Conservation (phyloP, 2,797 vertebrate species). For the Knipowitschia caucasica region DNA sequence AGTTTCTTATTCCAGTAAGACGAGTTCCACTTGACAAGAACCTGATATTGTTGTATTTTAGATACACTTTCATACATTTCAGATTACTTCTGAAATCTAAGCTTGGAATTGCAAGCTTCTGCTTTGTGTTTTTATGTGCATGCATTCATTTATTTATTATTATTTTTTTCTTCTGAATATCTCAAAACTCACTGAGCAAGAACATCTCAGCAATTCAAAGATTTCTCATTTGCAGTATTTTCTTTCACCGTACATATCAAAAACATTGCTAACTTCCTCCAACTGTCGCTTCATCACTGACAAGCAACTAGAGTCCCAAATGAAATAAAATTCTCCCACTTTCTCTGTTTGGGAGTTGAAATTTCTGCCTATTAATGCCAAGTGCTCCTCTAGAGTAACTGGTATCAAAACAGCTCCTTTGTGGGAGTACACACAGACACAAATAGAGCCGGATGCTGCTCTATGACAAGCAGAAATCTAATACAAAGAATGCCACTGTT, state of each 20-base stretch:
- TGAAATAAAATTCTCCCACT: slow-evolving; percentile 2
- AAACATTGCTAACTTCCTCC: slow-evolving; percentile 34
- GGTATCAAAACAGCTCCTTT: slow-evolving; percentile 61
- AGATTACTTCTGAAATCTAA: too few species aligned
- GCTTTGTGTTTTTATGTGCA: too few species aligned
- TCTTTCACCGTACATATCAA: slow-evolving; percentile 9
- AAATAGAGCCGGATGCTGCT: slow-evolving; percentile 44
- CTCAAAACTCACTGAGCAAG: not conserved
- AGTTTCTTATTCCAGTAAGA: too few species aligned
- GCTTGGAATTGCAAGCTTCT: too few species aligned
- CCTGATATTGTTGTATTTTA: too few species aligned
- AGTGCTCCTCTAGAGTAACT: slow-evolving; percentile 46
- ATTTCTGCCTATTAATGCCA: slow-evolving; percentile 38
- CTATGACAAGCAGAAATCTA: slow-evolving; percentile 59
- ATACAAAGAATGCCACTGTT: slow-evolving; percentile 58
- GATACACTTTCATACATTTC: too few species aligned
- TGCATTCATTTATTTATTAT: too few species aligned
- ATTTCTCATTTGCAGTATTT: slow-evolving; percentile 5
- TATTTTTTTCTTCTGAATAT: not conserved
- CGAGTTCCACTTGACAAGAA: too few species aligned
- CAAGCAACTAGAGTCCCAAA: slow-evolving; percentile 30
- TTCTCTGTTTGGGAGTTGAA: slow-evolving; percentile 21
- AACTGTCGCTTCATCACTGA: slow-evolving; percentile 29
- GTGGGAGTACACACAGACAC: slow-evolving; percentile 41
- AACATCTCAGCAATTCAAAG: not conserved